These are phyloP conservation scores for Cossypha caffra DNA, from an alignment of 2,797 vertebrate genomes.

Conservation along the genomic window DNA sequence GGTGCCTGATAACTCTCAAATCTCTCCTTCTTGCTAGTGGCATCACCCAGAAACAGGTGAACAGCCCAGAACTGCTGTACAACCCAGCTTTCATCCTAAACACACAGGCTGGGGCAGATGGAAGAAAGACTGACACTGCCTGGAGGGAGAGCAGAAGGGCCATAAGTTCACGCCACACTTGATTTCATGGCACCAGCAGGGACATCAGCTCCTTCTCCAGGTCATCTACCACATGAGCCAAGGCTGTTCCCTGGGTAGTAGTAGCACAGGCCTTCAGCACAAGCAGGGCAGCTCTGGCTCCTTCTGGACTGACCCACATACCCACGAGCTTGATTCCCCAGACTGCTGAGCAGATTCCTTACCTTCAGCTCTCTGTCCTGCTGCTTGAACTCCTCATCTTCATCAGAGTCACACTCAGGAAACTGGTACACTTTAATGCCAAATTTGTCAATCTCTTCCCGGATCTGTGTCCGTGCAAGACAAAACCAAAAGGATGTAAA, in stretches of 20 bases:
- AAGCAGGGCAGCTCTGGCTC: background rate
- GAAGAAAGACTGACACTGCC: background rate
- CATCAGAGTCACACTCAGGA: constrained; percentile 97
- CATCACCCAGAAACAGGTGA: background rate
- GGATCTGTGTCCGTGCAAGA: constrained; percentile 79
- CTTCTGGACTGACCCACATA: background rate
- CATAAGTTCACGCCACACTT: background rate
- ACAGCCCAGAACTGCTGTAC: background rate
- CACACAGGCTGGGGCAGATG: background rate
- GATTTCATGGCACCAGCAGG: background rate
- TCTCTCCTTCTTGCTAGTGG: background rate
- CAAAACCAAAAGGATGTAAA: background rate
- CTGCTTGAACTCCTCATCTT: constrained; percentile 98
- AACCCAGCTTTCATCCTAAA: background rate
- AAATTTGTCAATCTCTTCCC: constrained; percentile 97
- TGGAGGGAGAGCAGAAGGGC: background rate
- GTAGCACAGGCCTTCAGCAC: background rate
- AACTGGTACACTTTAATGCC: constrained; percentile 99
- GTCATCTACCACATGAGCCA: background rate
- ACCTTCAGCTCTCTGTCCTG: constrained; percentile 98
- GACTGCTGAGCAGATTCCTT: background rate
- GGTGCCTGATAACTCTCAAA: background rate
- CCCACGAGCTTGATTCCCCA: background rate
- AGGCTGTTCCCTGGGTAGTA: background rate
- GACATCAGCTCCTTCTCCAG: background rate